phyloP scores from a whole-genome alignment of 1,140 invertebrate genomes.

The Orussus abietinus region DNA sequence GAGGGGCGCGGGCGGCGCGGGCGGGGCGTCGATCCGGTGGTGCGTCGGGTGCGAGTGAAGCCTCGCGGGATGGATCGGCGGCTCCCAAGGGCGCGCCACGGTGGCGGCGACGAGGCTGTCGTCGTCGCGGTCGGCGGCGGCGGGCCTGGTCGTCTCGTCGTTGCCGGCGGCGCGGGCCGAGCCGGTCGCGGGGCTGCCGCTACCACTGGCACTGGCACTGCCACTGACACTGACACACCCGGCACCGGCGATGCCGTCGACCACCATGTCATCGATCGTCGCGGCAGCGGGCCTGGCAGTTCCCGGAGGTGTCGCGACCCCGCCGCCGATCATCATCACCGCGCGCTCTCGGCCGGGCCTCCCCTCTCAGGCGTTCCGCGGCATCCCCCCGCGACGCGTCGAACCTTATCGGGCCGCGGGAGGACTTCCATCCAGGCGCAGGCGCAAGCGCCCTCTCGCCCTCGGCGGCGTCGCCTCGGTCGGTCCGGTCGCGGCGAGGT shows the following conservation, averaged over 20 bases:
- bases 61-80: conserved; percentile 37
- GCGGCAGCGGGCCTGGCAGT: conserved; percentile 44
- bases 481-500: neutral
- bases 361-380: conserved; percentile 10
- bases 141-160: conserved; percentile 19
- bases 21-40: conserved; percentile 34
- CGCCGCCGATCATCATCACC: conserved; percentile 52
- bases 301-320: conserved; percentile 47
- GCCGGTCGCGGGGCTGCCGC: conserved; percentile 41
- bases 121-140: conserved; percentile 19
- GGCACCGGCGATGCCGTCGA: conserved; percentile 36
- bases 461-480: conserved; percentile 6
- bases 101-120: conserved; percentile 9
- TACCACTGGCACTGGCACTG: conserved; percentile 47
- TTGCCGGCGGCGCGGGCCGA: conserved; percentile 17
- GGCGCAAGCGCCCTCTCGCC: conserved; percentile 4
- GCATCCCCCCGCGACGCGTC: conserved; percentile 22
- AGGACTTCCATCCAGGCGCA: conserved; percentile 10
- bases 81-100: conserved; percentile 47
- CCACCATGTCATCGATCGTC: conserved; percentile 45
- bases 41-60: conserved; percentile 34
- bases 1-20: conserved; percentile 33
- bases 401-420: conserved; percentile 25
- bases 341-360: conserved; percentile 24
- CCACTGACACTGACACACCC: conserved; percentile 43